A percentile compares a stretch with the other conserved stretches of the same genome.
Evolutionary conservation across 2,888 invertebrate species (phyloP).

Genomic region (Polylopha cassiicola): DNA sequence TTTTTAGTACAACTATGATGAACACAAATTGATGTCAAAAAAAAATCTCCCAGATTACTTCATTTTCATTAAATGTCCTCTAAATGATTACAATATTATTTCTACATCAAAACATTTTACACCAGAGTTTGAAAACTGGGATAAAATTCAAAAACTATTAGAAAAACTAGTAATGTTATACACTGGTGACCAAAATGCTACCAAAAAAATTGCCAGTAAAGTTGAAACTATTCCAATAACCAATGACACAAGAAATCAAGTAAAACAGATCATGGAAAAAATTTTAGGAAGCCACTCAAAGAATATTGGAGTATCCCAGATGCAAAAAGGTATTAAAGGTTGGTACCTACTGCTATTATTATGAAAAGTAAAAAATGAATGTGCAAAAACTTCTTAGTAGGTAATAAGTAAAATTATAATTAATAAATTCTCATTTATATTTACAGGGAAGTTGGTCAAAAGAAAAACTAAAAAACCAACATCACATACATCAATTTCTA

Average conservation of each 20-base stretch:
- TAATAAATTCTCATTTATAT: slow-evolving; percentile 1
- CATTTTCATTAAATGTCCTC: slow-evolving; percentile 75
- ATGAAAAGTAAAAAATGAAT: no score
- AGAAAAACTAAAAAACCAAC: slow-evolving; percentile 36
- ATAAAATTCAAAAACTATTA: slow-evolving; percentile 45
- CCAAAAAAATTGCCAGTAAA: slow-evolving; percentile 30
- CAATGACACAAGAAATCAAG: slow-evolving; percentile 46
- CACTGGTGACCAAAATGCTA: slow-evolving; percentile 37
- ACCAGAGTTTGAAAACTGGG: slow-evolving; percentile 77
- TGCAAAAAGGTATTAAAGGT: slow-evolving; percentile 67
- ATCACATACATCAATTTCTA: slow-evolving; percentile 1
- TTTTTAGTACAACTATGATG: slow-evolving; percentile 26
- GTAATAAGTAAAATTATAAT: slow-evolving; percentile 2
- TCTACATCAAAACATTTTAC: slow-evolving; percentile 62
- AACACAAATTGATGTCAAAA: slow-evolving; percentile 30
- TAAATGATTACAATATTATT: slow-evolving; percentile 71
- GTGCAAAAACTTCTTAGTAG: no score
- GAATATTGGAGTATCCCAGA: slow-evolving; percentile 42
- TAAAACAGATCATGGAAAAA: slow-evolving; percentile 58
- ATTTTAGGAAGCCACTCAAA: slow-evolving; percentile 53
- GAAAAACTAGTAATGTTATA: slow-evolving; percentile 55
- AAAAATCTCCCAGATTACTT: slow-evolving; percentile 63
- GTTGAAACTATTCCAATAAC: slow-evolving; percentile 23
- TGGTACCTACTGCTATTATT: no score
- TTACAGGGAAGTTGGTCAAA: slow-evolving; percentile 50